phyloP scores from a whole-genome alignment of 2,888 invertebrate species.

The Scaptomyza cyrtandrae region DNA sequence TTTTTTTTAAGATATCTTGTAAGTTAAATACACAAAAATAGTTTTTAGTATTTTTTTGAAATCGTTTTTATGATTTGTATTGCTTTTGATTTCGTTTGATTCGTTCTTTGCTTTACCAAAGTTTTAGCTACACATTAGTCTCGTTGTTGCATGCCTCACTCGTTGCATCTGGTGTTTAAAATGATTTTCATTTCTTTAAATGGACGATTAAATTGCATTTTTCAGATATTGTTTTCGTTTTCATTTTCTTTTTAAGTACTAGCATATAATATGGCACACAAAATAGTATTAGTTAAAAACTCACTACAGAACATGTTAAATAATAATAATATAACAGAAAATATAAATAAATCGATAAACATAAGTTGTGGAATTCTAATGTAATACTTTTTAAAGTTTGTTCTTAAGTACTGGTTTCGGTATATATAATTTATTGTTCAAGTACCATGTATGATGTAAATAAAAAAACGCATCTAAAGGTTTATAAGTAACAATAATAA shows the following conservation, averaged over 20 bases:
- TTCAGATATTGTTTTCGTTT: constrained; percentile 2
- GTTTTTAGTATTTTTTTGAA: constrained; percentile 16
- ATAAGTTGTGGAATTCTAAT: constrained; percentile 73
- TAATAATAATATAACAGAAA: constrained; percentile 22
- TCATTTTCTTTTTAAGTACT: constrained; percentile 25
- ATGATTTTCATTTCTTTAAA: constrained; percentile 6
- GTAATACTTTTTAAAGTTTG: constrained; percentile 72
- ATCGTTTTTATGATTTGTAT: constrained; percentile 27
- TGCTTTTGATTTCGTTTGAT: constrained; percentile 33
- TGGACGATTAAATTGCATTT: constrained; percentile 43
- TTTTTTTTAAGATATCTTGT: not conserved
- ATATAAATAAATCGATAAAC: constrained; percentile 30
- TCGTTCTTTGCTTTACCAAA: constrained; percentile 26
- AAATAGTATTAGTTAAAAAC: constrained; percentile 67
- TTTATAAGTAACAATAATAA: constrained; percentile 59
- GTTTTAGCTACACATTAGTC: constrained; percentile 48
- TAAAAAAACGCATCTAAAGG: constrained; percentile 74
- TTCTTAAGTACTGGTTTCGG: constrained; percentile 73
- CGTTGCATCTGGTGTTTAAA: constrained; percentile 34
- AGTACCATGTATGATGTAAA: constrained; percentile 27
- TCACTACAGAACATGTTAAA: constrained; percentile 78
- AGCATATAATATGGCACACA: constrained; percentile 67
- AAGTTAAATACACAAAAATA: constrained; percentile 16
- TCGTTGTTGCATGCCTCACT: constrained; percentile 62
- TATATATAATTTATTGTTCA: constrained; percentile 44